phyloP scores from a whole-genome alignment of 2,888 invertebrate genomes.

The Anodontia alba region DNA sequence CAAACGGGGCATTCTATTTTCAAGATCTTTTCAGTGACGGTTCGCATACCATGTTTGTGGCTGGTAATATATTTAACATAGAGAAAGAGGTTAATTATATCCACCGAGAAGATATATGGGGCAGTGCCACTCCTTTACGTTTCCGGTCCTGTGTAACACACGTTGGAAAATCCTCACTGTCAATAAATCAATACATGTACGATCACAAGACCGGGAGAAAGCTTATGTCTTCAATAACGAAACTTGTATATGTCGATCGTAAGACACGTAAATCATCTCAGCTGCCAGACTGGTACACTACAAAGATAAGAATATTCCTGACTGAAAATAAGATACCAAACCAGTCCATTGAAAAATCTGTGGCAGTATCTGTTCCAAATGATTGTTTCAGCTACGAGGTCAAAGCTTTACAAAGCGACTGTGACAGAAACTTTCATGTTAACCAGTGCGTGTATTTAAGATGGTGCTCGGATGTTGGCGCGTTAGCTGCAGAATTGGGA shows the following conservation, averaged over 20 bases:
- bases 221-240: slow-evolving; percentile 1
- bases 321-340: neutral
- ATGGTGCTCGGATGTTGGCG: slow-evolving; percentile 46
- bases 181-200: neutral
- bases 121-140: neutral
- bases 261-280: slow-evolving; percentile 26
- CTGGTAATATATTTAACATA: neutral
- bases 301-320: slow-evolving; percentile 13
- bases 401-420: slow-evolving; percentile 44
- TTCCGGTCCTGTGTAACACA: neutral
- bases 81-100: neutral
- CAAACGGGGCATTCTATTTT: neutral
- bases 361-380: slow-evolving; percentile 21
- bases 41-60: neutral
- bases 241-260: slow-evolving; percentile 22
- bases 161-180: slow-evolving; percentile 26
- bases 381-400: slow-evolving; percentile 20
- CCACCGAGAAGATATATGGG: neutral
- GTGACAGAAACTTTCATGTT: slow-evolving; percentile 48
- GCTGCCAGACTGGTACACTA: slow-evolving; percentile 21
- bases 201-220: slow-evolving; percentile 22
- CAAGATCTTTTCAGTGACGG: neutral
- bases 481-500: slow-evolving; percentile 27
- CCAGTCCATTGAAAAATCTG: neutral
- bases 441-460: slow-evolving; percentile 38